Percentiles rank a stretch among this genome's conserved stretches.
Conservation (phyloP, 2,797 vertebrate species). For the Psittacula derbiana region DNA sequence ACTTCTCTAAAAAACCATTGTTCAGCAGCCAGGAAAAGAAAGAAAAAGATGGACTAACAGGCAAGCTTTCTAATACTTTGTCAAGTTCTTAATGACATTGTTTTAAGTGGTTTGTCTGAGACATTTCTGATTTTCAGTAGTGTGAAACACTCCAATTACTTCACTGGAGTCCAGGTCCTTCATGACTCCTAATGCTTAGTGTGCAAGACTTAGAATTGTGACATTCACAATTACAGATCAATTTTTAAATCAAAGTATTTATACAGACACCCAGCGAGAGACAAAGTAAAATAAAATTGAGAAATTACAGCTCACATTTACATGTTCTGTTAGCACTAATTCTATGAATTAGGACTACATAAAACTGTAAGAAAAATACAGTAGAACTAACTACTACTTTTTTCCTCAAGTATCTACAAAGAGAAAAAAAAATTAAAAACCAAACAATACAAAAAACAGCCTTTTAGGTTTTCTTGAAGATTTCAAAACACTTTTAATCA, state of each 20-base stretch:
- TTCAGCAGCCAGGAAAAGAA: not conserved
- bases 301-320: not conserved
- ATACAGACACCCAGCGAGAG: not conserved
- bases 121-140: not conserved
- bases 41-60: not conserved
- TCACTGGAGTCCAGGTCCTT: not conserved
- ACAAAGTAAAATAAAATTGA: not conserved
- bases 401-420: not conserved
- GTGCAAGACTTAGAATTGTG: not conserved
- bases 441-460: not conserved
- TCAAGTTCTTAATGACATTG: not conserved
- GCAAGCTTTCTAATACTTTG: not conserved
- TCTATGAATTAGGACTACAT: not conserved
- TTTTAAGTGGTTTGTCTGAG: not conserved
- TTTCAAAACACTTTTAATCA: not conserved
- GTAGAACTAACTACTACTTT: not conserved
- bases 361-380: not conserved
- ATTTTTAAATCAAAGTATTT: not conserved
- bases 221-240: not conserved
- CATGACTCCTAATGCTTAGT: not conserved
- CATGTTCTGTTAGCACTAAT: not conserved
- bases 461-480: not conserved
- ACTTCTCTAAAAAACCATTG: not conserved
- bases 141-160: not conserved
- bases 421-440: too few relatives aligned